Conservation (phyloP, 2,113 vertebrate species). For the Muntiacus reevesi region DNA sequence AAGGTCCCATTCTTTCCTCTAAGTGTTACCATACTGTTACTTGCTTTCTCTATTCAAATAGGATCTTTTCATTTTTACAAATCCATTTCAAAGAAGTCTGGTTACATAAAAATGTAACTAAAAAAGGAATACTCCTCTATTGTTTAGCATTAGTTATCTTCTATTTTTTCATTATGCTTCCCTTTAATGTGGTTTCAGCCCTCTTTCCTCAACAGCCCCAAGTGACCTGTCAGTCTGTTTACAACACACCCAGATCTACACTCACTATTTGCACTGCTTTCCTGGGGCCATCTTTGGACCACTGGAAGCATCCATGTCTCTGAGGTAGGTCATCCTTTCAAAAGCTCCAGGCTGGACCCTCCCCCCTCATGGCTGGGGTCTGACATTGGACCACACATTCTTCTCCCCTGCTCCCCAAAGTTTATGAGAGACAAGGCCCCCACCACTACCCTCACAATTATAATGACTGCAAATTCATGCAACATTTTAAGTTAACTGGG, state of each 20-base stretch:
- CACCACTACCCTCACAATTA: background rate
- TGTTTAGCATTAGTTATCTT: background rate
- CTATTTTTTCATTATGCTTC: background rate
- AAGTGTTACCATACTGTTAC: background rate
- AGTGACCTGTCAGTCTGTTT: background rate
- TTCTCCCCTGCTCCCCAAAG: background rate
- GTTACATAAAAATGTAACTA: background rate
- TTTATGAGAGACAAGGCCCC: background rate
- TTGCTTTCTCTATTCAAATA: background rate
- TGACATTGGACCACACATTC: background rate
- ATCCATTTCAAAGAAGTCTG: background rate
- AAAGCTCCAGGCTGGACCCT: fast-evolving
- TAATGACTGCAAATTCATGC: background rate
- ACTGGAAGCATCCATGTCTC: too few relatives aligned
- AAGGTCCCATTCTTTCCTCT: background rate
- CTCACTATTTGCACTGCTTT: background rate
- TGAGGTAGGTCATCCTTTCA: background rate
- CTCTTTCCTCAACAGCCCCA: background rate
- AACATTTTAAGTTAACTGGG: background rate
- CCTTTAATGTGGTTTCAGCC: background rate
- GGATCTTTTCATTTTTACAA: background rate
- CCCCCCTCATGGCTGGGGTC: fast-evolving
- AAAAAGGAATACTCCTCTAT: background rate
- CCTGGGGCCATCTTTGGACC: background rate
- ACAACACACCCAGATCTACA: background rate